Base-by-base conservation (phyloP, 1,140 invertebrate species). In the Drosophila funebris region DNA sequence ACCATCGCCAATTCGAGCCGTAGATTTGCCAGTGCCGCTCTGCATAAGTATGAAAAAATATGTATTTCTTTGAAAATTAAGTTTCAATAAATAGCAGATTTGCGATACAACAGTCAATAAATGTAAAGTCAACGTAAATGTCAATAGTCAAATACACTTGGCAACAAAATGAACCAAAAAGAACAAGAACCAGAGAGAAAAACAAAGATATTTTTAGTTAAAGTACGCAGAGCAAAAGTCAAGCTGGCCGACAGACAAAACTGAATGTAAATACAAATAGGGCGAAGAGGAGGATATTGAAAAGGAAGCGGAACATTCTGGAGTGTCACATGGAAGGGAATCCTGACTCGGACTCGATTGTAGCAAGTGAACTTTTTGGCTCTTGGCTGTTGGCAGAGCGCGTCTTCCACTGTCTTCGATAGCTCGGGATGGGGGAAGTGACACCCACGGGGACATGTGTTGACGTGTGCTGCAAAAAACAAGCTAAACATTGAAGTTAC, bases 1-100 rank as follows among this genome's bases (percentile, higher is more conserved):
- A 5, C 95, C 95, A 72, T 95, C 94, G 2, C 93, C 93, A 48
- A 94, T 92, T 36, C 91, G 73, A 36, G 91, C 85, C 5, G 91
- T 57, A 5, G 90, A 91, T 62, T 91, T 92, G 39, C 84, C 84
- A 41, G 88, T 74, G 54, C 90, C 91, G 78, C 91, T 92, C 90
- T 92, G 68, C 1, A 22, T 1, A 22, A 14, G 29, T 13, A 68
- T 8, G 22, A 7, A 9, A 16, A 14, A 46, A 46, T n/a, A n/a
- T n/a, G n/a, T n/a, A n/a, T 48, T 24, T 6, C 20, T 24, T 24
- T 24, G 3, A 3, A 20, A 46, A 27, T 46, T 22, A 24, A 27
- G 44, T 46, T 46, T 11, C 44, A 46, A 46, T 46, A 24, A 22
- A 27, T 13, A 2, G 22, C 11, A 13, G 5, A 31, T 31, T 56